Evolutionary conservation across 2,797 vertebrate species (phyloP).

Genomic region (Sphenopsis melanotis): DNA sequence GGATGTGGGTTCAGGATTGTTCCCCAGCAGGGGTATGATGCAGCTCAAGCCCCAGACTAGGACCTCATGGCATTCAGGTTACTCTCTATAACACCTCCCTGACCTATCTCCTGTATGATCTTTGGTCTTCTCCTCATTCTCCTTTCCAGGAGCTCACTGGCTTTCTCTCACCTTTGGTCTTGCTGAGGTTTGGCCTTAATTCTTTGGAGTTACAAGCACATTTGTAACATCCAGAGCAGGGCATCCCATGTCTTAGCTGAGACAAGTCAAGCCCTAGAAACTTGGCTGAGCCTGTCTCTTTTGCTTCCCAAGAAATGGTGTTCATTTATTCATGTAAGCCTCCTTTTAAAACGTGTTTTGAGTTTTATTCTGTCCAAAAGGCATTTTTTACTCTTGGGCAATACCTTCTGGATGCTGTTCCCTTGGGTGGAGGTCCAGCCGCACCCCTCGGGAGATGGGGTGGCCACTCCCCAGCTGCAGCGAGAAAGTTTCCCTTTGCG

Average conservation of each 20-base stretch:
- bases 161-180: background rate
- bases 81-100: background rate
- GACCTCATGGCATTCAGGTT: background rate
- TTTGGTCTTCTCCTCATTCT: background rate
- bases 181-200: background rate
- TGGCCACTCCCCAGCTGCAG: background rate
- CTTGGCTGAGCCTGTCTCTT: background rate
- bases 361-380: background rate
- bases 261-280: background rate
- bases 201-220: background rate
- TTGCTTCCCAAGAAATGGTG: background rate
- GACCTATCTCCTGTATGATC: background rate
- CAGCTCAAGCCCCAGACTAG: background rate
- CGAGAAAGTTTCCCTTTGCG: background rate
- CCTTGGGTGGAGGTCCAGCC: background rate
- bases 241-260: background rate
- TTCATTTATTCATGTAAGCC: background rate
- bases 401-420: background rate
- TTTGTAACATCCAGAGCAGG: background rate
- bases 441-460: background rate
- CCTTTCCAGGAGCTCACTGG: background rate
- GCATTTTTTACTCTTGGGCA: background rate
- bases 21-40: background rate
- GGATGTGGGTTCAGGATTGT: background rate
- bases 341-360: background rate